Conservation (phyloP, 1,140 invertebrate species). For the Magallana gigas region DNA sequence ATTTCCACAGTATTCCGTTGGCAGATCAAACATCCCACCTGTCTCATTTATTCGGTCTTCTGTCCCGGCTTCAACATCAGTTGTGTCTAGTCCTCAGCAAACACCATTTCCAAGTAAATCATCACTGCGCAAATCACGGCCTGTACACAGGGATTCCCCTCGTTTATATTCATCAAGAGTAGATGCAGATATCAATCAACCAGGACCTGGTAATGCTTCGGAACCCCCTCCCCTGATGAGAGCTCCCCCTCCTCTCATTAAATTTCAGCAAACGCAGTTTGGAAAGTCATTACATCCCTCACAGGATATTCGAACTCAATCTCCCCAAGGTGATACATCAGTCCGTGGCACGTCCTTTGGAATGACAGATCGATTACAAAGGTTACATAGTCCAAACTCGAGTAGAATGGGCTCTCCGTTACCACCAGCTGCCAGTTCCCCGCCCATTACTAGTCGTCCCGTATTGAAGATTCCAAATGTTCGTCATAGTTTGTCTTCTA, state of each 20-base stretch:
- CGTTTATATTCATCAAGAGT: conserved; percentile 26
- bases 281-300: background rate
- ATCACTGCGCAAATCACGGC: conserved; percentile 48
- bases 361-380: conserved; percentile 52
- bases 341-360: conserved; percentile 37
- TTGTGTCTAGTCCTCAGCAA: conserved; percentile 1
- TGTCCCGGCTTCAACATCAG: conserved; percentile 2
- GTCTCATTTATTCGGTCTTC: background rate
- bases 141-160: conserved; percentile 40
- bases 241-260: conserved; percentile 63
- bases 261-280: conserved; percentile 55
- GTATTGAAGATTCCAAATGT: conserved; percentile 65
- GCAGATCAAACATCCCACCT: conserved; percentile 12
- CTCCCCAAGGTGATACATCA: background rate
- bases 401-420: background rate
- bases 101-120: conserved; percentile 45
- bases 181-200: background rate
- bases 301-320: background rate
- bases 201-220: background rate
- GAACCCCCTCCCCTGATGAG: conserved; percentile 64
- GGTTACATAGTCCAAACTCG: conserved; percentile 43
- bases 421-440: background rate
- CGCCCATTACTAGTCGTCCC: conserved; percentile 45
- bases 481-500: conserved; percentile 14
- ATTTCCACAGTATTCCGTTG: background rate